Evolutionary conservation across 2,113 vertebrate genomes (phyloP), one percentile per base, ranked within the genome.

Genomic region (Cephalopterus ornatus): DNA sequence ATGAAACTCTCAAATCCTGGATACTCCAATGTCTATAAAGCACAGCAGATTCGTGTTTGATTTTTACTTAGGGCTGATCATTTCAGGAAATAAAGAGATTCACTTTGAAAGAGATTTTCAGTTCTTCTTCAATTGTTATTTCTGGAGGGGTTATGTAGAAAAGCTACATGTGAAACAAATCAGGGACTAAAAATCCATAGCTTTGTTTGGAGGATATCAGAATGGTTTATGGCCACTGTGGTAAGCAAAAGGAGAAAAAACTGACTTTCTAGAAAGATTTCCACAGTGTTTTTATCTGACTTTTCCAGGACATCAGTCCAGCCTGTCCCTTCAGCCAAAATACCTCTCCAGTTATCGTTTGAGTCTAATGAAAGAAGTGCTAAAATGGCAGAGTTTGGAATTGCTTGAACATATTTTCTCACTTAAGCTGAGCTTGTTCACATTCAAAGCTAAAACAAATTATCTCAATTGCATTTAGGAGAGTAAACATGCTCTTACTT

Each of bases 21-120:
- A 30, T 87, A 49, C 62, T 68, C 61, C 44, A 17, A 7, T 86
- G 73, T 30, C 76, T 84, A 2, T 81, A 37, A 86, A 67, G 50
- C 81, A 84, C 33, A 76, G 80, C 76, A 72, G 68, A 89, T 74
- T 71, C 1, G 0, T 89, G 42, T 94, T 93, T 85, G 55, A 14
- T 66, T 94, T 96, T 93, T 75, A 61, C 56, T 93, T 71, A 61
- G 73, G 55, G 70, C 44, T 87, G 52, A 80, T 93, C 1, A 0
- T 87, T 95, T 80, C 70, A 80, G 88, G 76, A 94, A 89, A 71
- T 82, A 73, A 81, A 84, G 92, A 77, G 49, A 53, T 83, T 95
- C 33, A 11, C 52, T 86, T 80, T 41, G 47, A 76, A 94, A 81
- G 61, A 88, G n/a, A 62, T 58, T 85, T 89, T 66, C 23, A 74